phyloP scores from a whole-genome alignment of 2,888 invertebrate genomes.

The Herminia tarsipennalis region DNA sequence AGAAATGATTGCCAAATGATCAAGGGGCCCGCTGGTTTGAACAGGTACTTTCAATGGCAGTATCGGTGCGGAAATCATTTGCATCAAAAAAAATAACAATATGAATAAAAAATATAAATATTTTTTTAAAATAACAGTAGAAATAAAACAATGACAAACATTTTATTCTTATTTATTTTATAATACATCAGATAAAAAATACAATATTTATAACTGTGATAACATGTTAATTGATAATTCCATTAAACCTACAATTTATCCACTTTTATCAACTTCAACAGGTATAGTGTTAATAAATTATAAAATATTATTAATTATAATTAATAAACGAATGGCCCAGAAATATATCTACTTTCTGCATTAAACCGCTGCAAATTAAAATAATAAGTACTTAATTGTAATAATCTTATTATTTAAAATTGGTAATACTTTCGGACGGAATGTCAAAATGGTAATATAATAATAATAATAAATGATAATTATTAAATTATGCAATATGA shows the following conservation, averaged over 20 bases:
- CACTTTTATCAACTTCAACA: constrained; percentile 38
- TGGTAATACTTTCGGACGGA: constrained; percentile 81
- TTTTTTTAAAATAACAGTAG: background rate
- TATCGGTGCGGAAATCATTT: too few species aligned
- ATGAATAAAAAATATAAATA: background rate
- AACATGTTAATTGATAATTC: constrained; percentile 55
- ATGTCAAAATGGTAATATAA: constrained; percentile 57
- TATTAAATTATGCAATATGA: constrained; percentile 34
- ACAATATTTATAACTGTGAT: constrained; percentile 75
- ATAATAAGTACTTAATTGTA: constrained; percentile 31
- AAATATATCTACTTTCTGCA: constrained; percentile 46
- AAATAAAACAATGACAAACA: constrained; percentile 33
- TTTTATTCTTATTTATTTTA: constrained; percentile 58
- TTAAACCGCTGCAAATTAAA: constrained; percentile 34
- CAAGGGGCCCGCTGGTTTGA: too few species aligned
- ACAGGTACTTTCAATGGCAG: too few species aligned
- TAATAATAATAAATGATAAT: constrained; percentile 27
- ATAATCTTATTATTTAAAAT: constrained; percentile 48
- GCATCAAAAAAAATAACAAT: too few species aligned
- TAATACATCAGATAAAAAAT: constrained; percentile 74
- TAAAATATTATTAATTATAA: constrained; percentile 36
- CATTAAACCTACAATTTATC: constrained; percentile 20
- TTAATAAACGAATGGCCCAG: constrained; percentile 53
- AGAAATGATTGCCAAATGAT: too few species aligned
- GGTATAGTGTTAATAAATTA: constrained; percentile 47